Evolutionary conservation across 2,888 invertebrate species (phyloP).

Genomic region (Diadromus collaris): DNA sequence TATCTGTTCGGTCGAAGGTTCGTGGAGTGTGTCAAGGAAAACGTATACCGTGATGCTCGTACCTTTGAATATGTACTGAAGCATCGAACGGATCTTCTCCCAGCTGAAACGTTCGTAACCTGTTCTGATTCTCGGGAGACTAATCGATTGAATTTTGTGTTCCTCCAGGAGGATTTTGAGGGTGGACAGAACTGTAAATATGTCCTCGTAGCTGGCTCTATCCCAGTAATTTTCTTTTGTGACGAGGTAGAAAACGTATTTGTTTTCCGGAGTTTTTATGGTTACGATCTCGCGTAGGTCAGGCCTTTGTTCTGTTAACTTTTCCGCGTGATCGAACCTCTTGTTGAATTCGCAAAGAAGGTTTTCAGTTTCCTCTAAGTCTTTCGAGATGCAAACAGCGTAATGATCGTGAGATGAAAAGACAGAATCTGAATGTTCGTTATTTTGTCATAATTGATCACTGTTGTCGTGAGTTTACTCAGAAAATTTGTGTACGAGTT

Average conservation of each 20-base stretch:
- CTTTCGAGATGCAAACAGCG: conserved; percentile 30
- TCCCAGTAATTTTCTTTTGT: conserved; percentile 33
- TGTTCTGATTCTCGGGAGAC: conserved; percentile 17
- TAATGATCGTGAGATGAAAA: conserved; percentile 25
- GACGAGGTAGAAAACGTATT: conserved; percentile 27
- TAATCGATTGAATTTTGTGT: conserved; percentile 13
- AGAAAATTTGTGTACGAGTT: not conserved
- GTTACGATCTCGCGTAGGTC: conserved; percentile 17
- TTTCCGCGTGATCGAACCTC: not conserved
- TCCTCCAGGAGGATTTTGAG: not conserved
- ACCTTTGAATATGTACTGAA: conserved; percentile 36
- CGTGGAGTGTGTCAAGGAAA: conserved; percentile 22
- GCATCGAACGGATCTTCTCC: conserved; percentile 39
- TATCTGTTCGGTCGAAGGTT: conserved; percentile 30
- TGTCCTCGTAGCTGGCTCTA: conserved; percentile 20
- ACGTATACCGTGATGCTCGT: conserved; percentile 22
- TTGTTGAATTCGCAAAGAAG: conserved; percentile 20
- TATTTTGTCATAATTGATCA: not conserved
- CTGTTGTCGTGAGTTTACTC: not conserved
- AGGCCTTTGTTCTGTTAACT: conserved; percentile 15
- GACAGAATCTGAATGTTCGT: not conserved
- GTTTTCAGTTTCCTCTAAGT: conserved; percentile 11
- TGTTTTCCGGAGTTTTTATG: not conserved
- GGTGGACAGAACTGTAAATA: conserved; percentile 20
- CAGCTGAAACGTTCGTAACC: conserved; percentile 38